Base-by-base conservation (phyloP, 2,797 vertebrate species). In the Diceros bicornis region DNA sequence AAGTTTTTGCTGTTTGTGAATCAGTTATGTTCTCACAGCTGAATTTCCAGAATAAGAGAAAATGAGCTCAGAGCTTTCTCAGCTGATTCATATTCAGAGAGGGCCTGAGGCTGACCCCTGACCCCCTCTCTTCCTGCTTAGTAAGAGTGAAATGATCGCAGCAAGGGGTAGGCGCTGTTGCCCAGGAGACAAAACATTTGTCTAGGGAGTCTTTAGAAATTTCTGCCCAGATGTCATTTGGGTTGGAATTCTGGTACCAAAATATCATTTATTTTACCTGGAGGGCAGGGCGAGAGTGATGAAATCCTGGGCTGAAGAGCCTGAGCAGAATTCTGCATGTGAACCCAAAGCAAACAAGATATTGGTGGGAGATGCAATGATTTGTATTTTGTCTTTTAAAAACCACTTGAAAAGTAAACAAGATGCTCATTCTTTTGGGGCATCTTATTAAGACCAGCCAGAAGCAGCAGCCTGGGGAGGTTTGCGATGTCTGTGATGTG, bases 341-440 rank as follows among this genome's bases (percentile, higher is more conserved):
- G 55, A 93, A 78, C 59, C 72, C 69, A 79, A 91, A 87, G 59
- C n/a, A 90, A 95, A 79, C 4, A 74, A 79, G 47, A 34, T 52
- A 47, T 37, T 55, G 57, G 52, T 90, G 11, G 6, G 81, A 88
- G 34, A 93, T 71, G 32, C 23, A 1, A 27, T 17, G 14, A 44
- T 77, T 61, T 87, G 25, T 88, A 78, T 55, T 32, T 72, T 89
- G 79, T 88, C 79, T 82, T 91, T 89, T 71, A 64, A 94, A 94
- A 95, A 20, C 7, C 4, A 87, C 66, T 96, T 93, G 25, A 66
- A 84, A 93, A 32, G 14, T 34, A 59, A 64, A 62, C 7, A 79
- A 78, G 32, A 79, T 69, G 52, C 71, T 27, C 23, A 20, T 52
- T 37, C 41, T 88, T 69, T 79, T 5, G 47, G 61, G 16, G 11